Conservation (phyloP, 2,888 invertebrate genomes). For the Meghimatium bilineatum region DNA sequence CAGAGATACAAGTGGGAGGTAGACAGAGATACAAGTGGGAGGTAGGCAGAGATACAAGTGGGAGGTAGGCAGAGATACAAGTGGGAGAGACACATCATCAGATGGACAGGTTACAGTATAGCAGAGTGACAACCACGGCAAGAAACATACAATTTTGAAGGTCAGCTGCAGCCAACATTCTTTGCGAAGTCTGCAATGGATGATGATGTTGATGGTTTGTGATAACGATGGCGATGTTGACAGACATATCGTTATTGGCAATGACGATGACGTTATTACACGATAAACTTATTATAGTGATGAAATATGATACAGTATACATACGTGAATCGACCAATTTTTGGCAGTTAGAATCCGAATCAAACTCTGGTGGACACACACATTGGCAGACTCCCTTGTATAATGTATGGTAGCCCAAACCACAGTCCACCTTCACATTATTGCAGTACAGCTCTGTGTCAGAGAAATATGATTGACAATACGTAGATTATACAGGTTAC, state of each 20-base stretch:
- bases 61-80: no score
- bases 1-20: no score
- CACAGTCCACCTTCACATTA: background rate
- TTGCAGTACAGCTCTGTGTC: conserved; percentile 13
- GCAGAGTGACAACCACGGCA: no score
- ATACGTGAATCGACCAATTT: background rate
- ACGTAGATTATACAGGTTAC: background rate
- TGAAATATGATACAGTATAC: background rate
- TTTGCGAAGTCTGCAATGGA: background rate
- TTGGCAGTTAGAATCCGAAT: conserved; percentile 26
- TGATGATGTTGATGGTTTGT: background rate
- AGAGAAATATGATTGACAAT: background rate
- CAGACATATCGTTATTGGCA: background rate
- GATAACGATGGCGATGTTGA: background rate
- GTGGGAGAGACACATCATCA: no score
- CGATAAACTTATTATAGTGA: background rate
- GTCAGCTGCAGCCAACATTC: no score
- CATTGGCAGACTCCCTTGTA: conserved; percentile 21
- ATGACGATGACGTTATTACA: background rate
- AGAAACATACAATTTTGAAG: no score
- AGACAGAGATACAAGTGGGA: no score
- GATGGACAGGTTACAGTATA: no score
- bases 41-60: no score
- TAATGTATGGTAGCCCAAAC: background rate
- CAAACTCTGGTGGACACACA: conserved; percentile 25